Evolutionary conservation across 1,140 invertebrate genomes (phyloP).

Genomic region (Anoplolepis gracilipes): DNA sequence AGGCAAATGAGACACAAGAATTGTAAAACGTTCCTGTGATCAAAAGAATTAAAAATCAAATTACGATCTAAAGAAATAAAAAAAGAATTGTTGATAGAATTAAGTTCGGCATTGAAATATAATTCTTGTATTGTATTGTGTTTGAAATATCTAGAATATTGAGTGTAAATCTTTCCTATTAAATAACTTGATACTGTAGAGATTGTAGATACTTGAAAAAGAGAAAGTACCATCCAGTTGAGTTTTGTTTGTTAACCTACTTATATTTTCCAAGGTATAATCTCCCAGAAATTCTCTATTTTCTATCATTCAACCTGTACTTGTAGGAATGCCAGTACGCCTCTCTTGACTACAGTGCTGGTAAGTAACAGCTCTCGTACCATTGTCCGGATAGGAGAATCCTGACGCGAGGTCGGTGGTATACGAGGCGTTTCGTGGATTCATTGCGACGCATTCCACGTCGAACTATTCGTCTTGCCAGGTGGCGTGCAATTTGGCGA

Average conservation of each 20-base stretch:
- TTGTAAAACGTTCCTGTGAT: not conserved
- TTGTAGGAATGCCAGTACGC: slow-evolving; percentile 40
- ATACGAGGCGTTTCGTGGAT: slow-evolving; percentile 71
- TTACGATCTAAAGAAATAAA: not conserved
- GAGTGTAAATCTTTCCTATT: not conserved
- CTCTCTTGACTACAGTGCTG: slow-evolving; percentile 22
- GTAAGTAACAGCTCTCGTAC: slow-evolving; percentile 65
- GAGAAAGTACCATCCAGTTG: not conserved
- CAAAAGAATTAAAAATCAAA: not conserved
- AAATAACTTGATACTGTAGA: not conserved
- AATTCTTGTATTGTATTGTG: not conserved
- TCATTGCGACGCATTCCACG: slow-evolving; percentile 78
- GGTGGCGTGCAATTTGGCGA: slow-evolving; percentile 73
- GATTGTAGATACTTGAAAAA: not conserved
- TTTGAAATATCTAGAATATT: not conserved
- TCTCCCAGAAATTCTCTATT: slow-evolving; percentile 13
- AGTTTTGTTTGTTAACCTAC: not conserved
- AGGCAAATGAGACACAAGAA: not conserved
- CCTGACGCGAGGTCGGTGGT: slow-evolving; percentile 53
- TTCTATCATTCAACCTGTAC: slow-evolving; percentile 57
- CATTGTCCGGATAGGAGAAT: slow-evolving; percentile 67
- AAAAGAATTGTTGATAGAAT: not conserved
- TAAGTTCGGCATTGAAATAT: not conserved
- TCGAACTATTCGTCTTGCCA: slow-evolving; percentile 77
- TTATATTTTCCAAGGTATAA: not conserved